Base-by-base conservation (phyloP, 2,113 vertebrate species). In the Dryoscopus gambensis region DNA sequence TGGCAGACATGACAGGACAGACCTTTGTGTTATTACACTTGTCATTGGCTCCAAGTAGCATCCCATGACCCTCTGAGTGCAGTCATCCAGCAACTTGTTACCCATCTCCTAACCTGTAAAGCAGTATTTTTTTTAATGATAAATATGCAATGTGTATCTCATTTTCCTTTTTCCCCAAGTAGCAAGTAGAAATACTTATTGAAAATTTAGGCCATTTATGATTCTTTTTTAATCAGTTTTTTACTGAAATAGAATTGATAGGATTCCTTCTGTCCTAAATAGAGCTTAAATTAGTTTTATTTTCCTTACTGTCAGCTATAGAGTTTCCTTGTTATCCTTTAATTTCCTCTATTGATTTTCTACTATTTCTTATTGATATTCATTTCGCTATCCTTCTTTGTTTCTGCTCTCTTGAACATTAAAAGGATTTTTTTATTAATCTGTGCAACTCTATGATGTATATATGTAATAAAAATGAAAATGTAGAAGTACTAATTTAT, bases 401-500 rank as follows among this genome's bases (percentile, higher is more conserved):
- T 73, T 90, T 76, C 42, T 73, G 39, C 55, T 94, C 68, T 84
- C 52, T 63, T 77, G n/a, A 93, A 92, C 35, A 81, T 77, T 77
- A 90, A 85, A 76, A 68, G 10, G 13, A 27, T 25, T 68, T 76
- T 80, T 31, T 89, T 67, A 88, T 92, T 93, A 90, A 86, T 74
- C 60, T 74, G 12, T 30, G 59, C 31, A 64, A 73, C 20, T 49
- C 37, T 86, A 83, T 92, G 80, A 80, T 89, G 52, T 62, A 91
- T 85, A 39, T 46, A 65, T 33, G 42, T 52, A 95, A 95, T 84
- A 94, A 97, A 94, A 96, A 44, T 40, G 33, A 91, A 94, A 95
- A 92, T 76, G 31, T 57, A 60, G 35, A 93, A 64, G n/a, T 69
- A 90, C 67, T 90, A 80, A 90, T 93, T 92, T 88, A 65, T 77